Conservation (phyloP, 2,888 invertebrate genomes). For the Scaptomyza polygonia region DNA sequence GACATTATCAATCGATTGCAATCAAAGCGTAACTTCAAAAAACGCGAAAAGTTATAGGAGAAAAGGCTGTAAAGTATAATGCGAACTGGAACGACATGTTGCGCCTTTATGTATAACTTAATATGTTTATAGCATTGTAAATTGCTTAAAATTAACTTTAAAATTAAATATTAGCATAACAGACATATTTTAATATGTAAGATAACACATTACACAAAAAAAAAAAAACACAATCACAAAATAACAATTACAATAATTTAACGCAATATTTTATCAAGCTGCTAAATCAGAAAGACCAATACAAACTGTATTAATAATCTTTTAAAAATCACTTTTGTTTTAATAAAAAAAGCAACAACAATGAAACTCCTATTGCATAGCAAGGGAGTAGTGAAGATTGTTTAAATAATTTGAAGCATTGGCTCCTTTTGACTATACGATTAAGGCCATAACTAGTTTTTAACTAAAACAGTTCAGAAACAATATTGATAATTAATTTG, state of each 20-base stretch:
- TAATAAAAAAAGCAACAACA: background rate
- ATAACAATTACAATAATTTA: constrained; percentile 12
- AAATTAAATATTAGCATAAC: constrained; percentile 33
- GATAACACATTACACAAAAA: constrained; percentile 33
- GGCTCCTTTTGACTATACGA: too few species aligned
- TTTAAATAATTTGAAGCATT: too few species aligned
- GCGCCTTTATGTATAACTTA: constrained; percentile 32
- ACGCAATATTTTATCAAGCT: constrained; percentile 56
- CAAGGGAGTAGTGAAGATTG: too few species aligned
- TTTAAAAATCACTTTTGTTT: background rate
- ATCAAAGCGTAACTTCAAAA: constrained; percentile 96
- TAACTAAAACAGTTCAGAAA: too few species aligned
- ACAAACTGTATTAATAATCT: constrained; percentile 16
- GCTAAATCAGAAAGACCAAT: constrained; percentile 40
- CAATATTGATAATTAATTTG: too few species aligned
- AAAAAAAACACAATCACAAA: constrained; percentile 7
- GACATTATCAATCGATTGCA: constrained; percentile 96
- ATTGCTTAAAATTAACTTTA: constrained; percentile 36
- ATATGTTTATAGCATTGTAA: constrained; percentile 38
- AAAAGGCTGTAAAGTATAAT: constrained; percentile 19
- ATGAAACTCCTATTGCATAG: too few species aligned
- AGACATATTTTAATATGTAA: constrained; percentile 37
- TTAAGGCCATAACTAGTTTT: too few species aligned
- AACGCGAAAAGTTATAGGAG: constrained; percentile 89
- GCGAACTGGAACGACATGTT: constrained; percentile 36